Evolutionary conservation across 2,888 invertebrate species (phyloP), one percentile per base, ranked within the genome.

Genomic region (Microctonus aethiopoides): DNA sequence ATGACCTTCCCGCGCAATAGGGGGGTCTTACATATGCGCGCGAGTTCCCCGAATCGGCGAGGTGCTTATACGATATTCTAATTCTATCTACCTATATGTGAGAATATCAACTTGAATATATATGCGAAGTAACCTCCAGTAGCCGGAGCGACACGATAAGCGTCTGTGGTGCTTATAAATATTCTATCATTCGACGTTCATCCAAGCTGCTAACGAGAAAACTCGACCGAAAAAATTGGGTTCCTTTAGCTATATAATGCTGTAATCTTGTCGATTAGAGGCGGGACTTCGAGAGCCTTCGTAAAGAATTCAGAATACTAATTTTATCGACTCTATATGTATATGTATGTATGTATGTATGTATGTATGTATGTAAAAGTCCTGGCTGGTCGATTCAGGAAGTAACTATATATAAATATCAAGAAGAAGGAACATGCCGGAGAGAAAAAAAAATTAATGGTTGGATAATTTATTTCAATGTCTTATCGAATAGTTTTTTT

Each of bases 231-330:
- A 74, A 72, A 75, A 75, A 74, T 67, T 71, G 67, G 70, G 68
- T 66, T 66, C 59, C 62, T 73, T 72, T 22, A 1, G 22, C 24
- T 54, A 11, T 54, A 24, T 75, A 74, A 74, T 75, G 66, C 74
- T 67, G 72, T 75, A 74, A 72, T 75, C 74, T 75, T 63, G 71
- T 71, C 72, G 75, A 75, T 75, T 75, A 75, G 71, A 72, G 71
- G 73, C 70, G 70, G 70, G 68, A 57, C 57, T 57, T 67, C 70
- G 71, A 72, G 70, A 72, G 71, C 68, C 71, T 70, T 75, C 71
- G 72, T 75, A 71, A 75, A 74, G 70, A 74, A 75, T 75, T 75
- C 75, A 75, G 72, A 72, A 75, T 75, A 72, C 68, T 74, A 75
- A 75, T 75, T 75, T 68, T 60, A 71, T 68, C 68, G 68, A 71